A percentile compares a stretch with the other conserved stretches of the same genome.
phyloP scores from a whole-genome alignment of 1,140 invertebrate species.

The Lamellibrachia luymesi region DNA sequence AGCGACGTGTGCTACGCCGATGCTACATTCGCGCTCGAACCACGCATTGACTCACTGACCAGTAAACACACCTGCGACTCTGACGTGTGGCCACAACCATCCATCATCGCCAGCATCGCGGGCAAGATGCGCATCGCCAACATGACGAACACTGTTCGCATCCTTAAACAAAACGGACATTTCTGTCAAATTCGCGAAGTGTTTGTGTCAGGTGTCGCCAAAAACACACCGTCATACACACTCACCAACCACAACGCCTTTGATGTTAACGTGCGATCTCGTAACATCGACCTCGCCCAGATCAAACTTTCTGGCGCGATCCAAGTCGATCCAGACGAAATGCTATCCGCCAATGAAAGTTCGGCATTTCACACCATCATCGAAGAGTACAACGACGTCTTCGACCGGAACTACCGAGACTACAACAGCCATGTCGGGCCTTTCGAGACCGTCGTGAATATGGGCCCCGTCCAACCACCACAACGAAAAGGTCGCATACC shows the following conservation, averaged over 20 bases:
- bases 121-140: slow-evolving; percentile 32
- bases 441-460: background rate
- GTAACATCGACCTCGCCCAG: background rate
- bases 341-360: background rate
- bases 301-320: background rate
- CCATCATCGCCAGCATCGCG: slow-evolving; percentile 18
- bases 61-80: slow-evolving; percentile 18
- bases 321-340: background rate
- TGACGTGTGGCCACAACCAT: background rate
- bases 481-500: slow-evolving; percentile 30
- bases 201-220: background rate
- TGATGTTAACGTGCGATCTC: background rate
- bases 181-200: background rate
- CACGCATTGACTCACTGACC: background rate
- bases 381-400: slow-evolving; percentile 10
- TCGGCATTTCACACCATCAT: background rate
- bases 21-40: slow-evolving; percentile 22
- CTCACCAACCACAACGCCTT: background rate
- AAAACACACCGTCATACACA: background rate
- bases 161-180: slow-evolving; percentile 8
- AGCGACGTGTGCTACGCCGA: slow-evolving; percentile 8
- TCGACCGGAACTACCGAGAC: background rate
- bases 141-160: slow-evolving; percentile 20
- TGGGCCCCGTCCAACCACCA: slow-evolving; percentile 31
- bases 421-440: background rate